A percentile compares a stretch with the other conserved stretches of the same genome.
These are phyloP conservation scores for Alectura lathami DNA, from an alignment of 2,113 vertebrate genomes.

Conservation along the genomic window DNA sequence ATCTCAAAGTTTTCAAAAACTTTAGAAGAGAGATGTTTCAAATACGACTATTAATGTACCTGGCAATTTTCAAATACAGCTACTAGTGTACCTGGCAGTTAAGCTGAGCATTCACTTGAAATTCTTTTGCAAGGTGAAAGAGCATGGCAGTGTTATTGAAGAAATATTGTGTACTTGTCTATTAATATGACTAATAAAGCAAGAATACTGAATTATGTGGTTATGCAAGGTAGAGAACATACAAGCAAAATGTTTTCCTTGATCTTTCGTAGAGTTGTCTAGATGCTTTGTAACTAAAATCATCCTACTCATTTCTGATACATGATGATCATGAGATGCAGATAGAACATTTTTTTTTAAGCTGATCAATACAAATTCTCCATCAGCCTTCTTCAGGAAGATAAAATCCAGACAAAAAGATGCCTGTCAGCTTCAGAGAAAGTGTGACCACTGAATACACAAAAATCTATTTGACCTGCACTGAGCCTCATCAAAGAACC, in stretches of 20 bases:
- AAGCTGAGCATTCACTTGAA: not conserved
- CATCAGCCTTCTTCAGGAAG: not conserved
- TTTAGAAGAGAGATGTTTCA: not conserved
- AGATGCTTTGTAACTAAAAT: not conserved
- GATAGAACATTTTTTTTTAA: not conserved
- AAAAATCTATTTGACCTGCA: not conserved
- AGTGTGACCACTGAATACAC: not conserved
- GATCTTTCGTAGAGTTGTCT: not conserved
- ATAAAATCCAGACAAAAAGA: not conserved
- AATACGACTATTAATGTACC: not conserved
- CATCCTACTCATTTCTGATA: not conserved
- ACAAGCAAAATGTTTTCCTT: not conserved
- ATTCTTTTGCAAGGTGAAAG: not conserved
- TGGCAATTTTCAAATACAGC: not conserved
- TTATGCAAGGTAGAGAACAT: not conserved
- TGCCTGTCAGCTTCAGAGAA: not conserved
- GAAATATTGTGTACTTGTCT: not conserved
- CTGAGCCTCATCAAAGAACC: not conserved
- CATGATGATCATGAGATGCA: not conserved
- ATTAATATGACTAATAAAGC: not conserved
- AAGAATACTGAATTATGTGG: not conserved
- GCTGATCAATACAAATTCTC: not conserved
- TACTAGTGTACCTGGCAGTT: not conserved
- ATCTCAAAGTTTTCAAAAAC: not conserved
- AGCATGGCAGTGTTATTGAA: not conserved